These are phyloP conservation scores for Nibea albiflora DNA, from an alignment of 2,113 vertebrate genomes.

Conservation along the genomic window DNA sequence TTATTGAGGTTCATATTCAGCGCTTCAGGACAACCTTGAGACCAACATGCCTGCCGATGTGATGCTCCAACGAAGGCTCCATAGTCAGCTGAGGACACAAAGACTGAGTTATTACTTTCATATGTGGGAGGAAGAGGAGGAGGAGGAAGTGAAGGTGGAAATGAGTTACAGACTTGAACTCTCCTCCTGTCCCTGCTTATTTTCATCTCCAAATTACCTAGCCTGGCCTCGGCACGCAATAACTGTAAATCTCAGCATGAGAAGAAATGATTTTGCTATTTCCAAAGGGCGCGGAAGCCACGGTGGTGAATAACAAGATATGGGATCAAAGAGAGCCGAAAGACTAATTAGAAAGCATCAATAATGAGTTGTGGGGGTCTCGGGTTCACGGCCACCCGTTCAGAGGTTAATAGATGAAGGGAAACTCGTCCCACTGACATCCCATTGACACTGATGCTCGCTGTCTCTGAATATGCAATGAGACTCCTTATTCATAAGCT, in stretches of 20 bases:
- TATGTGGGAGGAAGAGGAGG: conserved; percentile 37
- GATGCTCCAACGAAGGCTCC: conserved; percentile 43
- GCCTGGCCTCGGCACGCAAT: conserved; percentile 57
- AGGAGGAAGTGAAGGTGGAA: conserved; percentile 60
- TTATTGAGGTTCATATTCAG: conserved; percentile 29
- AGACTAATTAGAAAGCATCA: conserved; percentile 78
- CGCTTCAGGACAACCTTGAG: conserved; percentile 66
- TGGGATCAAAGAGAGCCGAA: conserved; percentile 66
- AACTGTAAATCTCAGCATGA: conserved; percentile 80
- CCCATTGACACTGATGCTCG: conserved; percentile 52
- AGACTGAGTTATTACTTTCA: conserved; percentile 70
- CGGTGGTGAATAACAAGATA: conserved; percentile 62
- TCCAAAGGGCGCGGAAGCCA: conserved; percentile 69
- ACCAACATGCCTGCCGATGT: conserved; percentile 27
- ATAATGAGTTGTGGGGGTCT: conserved; percentile 59
- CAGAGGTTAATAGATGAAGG: conserved; percentile 77
- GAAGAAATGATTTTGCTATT: conserved; percentile 78
- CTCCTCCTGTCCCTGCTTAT: conserved; percentile 65
- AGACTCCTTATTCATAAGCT: conserved; percentile 48
- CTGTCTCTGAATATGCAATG: conserved; percentile 52
- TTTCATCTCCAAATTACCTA: conserved; percentile 75
- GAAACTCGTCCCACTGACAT: conserved; percentile 46
- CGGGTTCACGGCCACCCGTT: conserved; percentile 53
- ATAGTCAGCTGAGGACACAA: conserved; percentile 57
- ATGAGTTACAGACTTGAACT: conserved; percentile 76